Evolutionary conservation across 2,888 invertebrate genomes (phyloP).

Genomic region (Drosophila anomalata): DNA sequence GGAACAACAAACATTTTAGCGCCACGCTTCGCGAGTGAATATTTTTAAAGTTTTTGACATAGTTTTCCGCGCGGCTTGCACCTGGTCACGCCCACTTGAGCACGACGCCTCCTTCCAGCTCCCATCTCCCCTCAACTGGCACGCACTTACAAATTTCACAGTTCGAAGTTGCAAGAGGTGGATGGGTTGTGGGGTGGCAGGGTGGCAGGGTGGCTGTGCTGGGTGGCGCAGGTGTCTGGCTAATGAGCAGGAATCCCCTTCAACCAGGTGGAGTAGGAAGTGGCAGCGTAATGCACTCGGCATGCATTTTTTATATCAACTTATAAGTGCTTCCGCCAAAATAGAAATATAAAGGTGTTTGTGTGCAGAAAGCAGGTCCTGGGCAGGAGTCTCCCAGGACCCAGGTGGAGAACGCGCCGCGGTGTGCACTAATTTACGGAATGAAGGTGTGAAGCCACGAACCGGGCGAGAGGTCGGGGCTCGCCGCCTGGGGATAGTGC

Average conservation of each 20-base stretch:
- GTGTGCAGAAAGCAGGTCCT: slow-evolving; percentile 7
- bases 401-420: neutral
- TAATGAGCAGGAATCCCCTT: slow-evolving; percentile 59
- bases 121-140: neutral
- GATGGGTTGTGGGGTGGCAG: slow-evolving; percentile 3
- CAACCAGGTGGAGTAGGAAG: slow-evolving; percentile 30
- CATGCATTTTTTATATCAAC: slow-evolving; percentile 73
- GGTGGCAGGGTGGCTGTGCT: neutral
- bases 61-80: slow-evolving; percentile 55
- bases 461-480: neutral
- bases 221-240: slow-evolving; percentile 37
- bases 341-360: slow-evolving; percentile 1
- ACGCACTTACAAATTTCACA: slow-evolving; percentile 40
- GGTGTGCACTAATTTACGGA: slow-evolving; percentile 35
- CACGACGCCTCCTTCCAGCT: slow-evolving; percentile 48
- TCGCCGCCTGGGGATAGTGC: neutral
- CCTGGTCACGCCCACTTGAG: slow-evolving; percentile 68
- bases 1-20: slow-evolving; percentile 57
- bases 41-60: slow-evolving; percentile 80
- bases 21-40: slow-evolving; percentile 47
- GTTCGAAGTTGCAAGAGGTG: slow-evolving; percentile 49
- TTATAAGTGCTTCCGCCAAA: slow-evolving; percentile 40
- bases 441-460: slow-evolving; percentile 28
- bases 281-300: slow-evolving; percentile 61
- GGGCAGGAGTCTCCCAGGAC: slow-evolving; percentile 5